Evolutionary conservation across 2,888 invertebrate species (phyloP), one percentile per base, ranked within the genome.

Genomic region (Lasioglossum marginatum): DNA sequence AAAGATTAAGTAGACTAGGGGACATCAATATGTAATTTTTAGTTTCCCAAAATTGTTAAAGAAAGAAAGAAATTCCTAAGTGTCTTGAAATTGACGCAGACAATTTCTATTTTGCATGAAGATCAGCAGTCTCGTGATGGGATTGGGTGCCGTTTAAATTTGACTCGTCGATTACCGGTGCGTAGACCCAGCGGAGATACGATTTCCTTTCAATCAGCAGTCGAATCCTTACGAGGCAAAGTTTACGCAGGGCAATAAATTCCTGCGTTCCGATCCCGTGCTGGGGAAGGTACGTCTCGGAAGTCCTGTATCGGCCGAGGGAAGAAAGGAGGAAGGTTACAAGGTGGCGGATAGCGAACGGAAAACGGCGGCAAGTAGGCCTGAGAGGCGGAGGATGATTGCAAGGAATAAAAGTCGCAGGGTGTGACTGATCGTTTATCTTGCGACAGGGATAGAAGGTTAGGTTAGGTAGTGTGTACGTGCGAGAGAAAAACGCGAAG

Each of bases 361-460:
- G 86, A 80, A 82, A 88, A 82, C 79, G 77, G 84, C 70, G 71
- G 83, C 85, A 75, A 87, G 87, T 90, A 90, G 90, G 89, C 86
- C 85, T 89, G 88, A 86, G 91, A 91, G 88, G 90, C 85, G 89
- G 89, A 82, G 91, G 91, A 93, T 93, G 93, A 93, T 93, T 93
- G 93, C 92, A 86, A 92, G 93, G 90, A 92, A 93, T 93, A 93
- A 93, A 93, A 93, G 92, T 93, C 93, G 92, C 93, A 92, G 93
- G 93, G 93, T 93, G 93, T 93, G 93, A 93, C 93, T 93, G 93
- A 93, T 93, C 93, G 93, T 92, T 92, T 92, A 91, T 93, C 91
- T 89, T 88, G 78, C 86, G 83, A 88, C 83, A 79, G 87, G 87
- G 82, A 87, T 60, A 73, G 83, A 66, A 80, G 78, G 78, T 80